phyloP scores from a whole-genome alignment of 1,140 invertebrate species.

The Sitodiplosis mosellana region DNA sequence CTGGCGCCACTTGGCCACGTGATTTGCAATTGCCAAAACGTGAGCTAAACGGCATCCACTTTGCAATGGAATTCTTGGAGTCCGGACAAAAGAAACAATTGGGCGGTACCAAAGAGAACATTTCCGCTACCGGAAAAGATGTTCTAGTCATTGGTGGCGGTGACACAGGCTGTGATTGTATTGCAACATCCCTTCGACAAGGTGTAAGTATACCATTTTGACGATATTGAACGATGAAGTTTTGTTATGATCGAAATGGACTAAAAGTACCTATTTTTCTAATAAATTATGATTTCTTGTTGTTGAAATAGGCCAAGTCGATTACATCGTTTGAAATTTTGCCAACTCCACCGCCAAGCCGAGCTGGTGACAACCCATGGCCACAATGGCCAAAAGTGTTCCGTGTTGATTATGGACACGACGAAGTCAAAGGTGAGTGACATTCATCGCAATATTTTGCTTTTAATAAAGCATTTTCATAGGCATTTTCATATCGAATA shows the following conservation, averaged over 20 bases:
- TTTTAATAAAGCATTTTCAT: too few relatives aligned
- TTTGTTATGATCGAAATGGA: too few relatives aligned
- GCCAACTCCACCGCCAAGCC: constrained; percentile 64
- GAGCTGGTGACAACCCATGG: constrained; percentile 87
- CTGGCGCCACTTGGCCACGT: constrained; percentile 91
- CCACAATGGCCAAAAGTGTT: constrained; percentile 94
- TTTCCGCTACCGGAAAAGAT: constrained; percentile 81
- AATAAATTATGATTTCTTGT: too few relatives aligned
- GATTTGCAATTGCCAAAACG: constrained; percentile 75
- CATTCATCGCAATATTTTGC: too few relatives aligned
- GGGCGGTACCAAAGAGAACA: constrained; percentile 34
- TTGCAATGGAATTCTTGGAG: constrained; percentile 95
- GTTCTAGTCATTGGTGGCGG: constrained; percentile 96
- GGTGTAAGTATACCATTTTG: constrained; percentile 30
- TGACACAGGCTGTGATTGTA: constrained; percentile 99
- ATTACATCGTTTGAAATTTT: constrained; percentile 97
- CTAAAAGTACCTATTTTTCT: too few relatives aligned
- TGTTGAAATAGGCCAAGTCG: constrained; percentile 45
- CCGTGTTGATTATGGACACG: constrained; percentile 96
- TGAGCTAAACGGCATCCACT: constrained; percentile 74
- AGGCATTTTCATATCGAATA: too few relatives aligned
- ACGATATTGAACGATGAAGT: too few relatives aligned
- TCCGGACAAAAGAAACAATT: constrained; percentile 93
- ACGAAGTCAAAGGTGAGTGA: constrained; percentile 55
- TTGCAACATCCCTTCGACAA: constrained; percentile 90